Evolutionary conservation across 2,113 vertebrate species (phyloP), one percentile per base, ranked within the genome.

Genomic region (Apteryx mantelli): DNA sequence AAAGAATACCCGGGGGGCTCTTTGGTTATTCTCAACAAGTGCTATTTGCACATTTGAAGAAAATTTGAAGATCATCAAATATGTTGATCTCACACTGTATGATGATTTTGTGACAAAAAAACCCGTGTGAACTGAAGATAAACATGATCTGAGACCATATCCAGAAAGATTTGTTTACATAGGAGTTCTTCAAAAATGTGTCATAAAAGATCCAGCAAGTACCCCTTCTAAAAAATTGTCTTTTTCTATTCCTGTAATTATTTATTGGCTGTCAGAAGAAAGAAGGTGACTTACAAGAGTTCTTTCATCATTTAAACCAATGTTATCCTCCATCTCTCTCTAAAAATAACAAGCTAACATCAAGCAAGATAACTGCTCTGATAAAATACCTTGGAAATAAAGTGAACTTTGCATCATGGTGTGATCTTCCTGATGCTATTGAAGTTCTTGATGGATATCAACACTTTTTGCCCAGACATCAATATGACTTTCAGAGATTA

Each of bases 281-380:
- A 46, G 69, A 92, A 97, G 88, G 93, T 97, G 92, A 97, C 92
- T 88, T 94, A 77, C 30, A 94, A 77, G 75, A 87, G 53, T 75
- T 65, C 40, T 56, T 53, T 69, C 1, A 0, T 44, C 46, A 61
- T 48, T 64, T 92, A 86, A 70, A 15, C n/a, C 82, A 75, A 46
- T 78, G 82, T 93, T 95, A 89, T 97, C 82, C 65, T 95, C 38
- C 42, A 91, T 89, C 86, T 88, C 80, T 50, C 19, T 83, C 82
- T 95, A 90, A 96, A 95, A 94, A 88, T 93, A 97, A 69, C 82
- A 88, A 92, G 65, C n/a, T 86, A 88, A 86, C 21, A 86, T 91
- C 76, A 78, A 24, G 25, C 11, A 83, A 94, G 92, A 94, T 95
- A 84, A 94, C 38, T 5, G 77, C 16, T 11, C 73, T 90, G 93